Percentiles rank a stretch among this genome's conserved stretches.
These are phyloP conservation scores for Neodiprion virginianus DNA, from an alignment of 1,140 invertebrate species.

Conservation along the genomic window DNA sequence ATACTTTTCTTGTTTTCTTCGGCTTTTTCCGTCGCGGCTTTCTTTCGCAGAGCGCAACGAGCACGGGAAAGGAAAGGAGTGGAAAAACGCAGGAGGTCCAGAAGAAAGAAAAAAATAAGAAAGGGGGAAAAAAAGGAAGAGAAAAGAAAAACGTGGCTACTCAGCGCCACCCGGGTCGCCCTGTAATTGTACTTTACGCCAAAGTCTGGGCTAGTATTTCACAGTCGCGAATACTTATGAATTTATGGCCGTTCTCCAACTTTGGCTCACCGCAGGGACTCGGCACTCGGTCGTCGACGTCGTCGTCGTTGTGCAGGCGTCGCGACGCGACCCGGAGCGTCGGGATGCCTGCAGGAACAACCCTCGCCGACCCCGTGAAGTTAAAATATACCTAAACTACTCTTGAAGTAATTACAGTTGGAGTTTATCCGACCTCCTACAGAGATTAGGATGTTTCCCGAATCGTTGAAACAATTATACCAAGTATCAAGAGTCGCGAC, in stretches of 20 bases:
- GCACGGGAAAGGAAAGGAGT: slow-evolving; percentile 8
- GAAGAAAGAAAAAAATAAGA: slow-evolving; percentile 7
- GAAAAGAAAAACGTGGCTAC: background rate
- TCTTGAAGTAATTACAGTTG: no score
- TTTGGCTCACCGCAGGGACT: background rate
- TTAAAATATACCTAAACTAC: background rate
- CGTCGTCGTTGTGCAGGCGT: background rate
- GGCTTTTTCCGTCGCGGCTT: no score
- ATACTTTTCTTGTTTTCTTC: no score
- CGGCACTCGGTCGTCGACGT: background rate
- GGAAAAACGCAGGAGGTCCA: background rate
- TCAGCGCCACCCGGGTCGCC: background rate
- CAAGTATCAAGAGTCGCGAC: no score
- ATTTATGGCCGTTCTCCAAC: background rate
- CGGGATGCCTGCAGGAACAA: background rate
- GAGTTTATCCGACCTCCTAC: no score
- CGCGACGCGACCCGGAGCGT: background rate
- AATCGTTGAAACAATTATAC: background rate
- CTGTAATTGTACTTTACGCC: slow-evolving; percentile 3
- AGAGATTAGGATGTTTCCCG: background rate
- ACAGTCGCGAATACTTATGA: slow-evolving; percentile 7
- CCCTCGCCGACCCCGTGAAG: background rate
- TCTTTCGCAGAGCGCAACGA: no score
- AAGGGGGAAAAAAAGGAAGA: slow-evolving; percentile 13
- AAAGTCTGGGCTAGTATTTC: background rate